Evolutionary conservation across 1,140 invertebrate species (phyloP), one percentile per base, ranked within the genome.

Genomic region (Drosophila insularis): DNA sequence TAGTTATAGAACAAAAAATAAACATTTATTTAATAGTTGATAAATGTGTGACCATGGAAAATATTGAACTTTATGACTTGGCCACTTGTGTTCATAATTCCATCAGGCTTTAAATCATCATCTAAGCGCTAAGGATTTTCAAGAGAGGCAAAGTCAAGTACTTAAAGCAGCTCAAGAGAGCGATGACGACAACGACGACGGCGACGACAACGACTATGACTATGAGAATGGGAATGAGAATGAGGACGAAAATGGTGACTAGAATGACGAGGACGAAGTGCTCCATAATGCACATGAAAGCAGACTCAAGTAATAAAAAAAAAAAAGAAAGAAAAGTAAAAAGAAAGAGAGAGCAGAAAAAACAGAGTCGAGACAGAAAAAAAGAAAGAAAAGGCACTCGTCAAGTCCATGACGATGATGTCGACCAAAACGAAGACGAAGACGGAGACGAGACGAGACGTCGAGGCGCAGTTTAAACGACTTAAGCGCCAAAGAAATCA

Each of bases 401-500:
- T 87, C 80, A 87, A 78, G 74, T 58, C 75, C 73, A 66, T 74
- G 73, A 63, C 74, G 79, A 66, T 61, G 62, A 71, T 53, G 59
- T 73, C 63, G 74, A 69, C 10, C 55, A 53, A 23, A 14, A 35
- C 53, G 43, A 72, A 31, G 69, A 69, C 10, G 64, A 53, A 14
- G n/a, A 35, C 53, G 43, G 19, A 40, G 27, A 32, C 59, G 65
- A 60, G 56, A 21, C 43, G 43, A 21, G 27, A 62, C 13, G 62
- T 31, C 63, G 63, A 60, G 54, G 71, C 80, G 81, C 76, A 86
- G 81, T 78, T 90, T 87, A 90, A 90, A 80, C 81, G 86, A 82
- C 81, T 90, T 90, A 79, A 90, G 87, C 80, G 80, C 79, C 82
- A 78, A 78, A 85, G 81, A 90, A 90, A 90, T 90, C 87, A 90